phyloP scores from a whole-genome alignment of 2,113 vertebrate species.

The Chloropsis hardwickii region DNA sequence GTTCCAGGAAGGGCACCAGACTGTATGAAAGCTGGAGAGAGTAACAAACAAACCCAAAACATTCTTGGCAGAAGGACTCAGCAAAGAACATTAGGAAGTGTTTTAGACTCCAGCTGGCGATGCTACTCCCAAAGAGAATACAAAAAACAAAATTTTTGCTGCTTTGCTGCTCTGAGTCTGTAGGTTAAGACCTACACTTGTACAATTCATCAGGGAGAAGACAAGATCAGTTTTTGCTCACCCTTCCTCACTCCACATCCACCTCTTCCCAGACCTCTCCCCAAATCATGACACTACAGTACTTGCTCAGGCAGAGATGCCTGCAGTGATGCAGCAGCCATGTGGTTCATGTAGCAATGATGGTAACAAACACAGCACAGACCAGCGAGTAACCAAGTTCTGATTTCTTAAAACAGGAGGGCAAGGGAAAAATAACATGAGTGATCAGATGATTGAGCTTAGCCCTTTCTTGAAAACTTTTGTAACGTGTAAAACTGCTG shows the following conservation, averaged over 20 bases:
- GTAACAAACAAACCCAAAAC: not conserved
- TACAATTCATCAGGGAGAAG: not conserved
- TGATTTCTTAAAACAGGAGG: not conserved
- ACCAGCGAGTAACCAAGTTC: fast-evolving
- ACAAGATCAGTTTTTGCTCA: not conserved
- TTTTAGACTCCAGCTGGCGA: conserved; percentile 23
- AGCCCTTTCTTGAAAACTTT: not conserved
- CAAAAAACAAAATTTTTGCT: not conserved
- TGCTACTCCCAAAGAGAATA: not conserved
- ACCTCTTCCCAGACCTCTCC: not conserved
- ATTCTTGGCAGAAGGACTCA: not conserved
- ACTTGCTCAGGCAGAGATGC: not conserved
- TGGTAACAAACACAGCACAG: not conserved
- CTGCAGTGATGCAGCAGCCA: not conserved
- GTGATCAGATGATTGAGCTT: not conserved
- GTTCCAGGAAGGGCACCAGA: conserved; percentile 39
- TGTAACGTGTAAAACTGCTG: not conserved
- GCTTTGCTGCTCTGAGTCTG: not conserved
- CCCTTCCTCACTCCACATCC: not conserved
- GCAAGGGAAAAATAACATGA: not conserved
- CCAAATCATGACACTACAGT: not conserved
- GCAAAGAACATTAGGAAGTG: not conserved
- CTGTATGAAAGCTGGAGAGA: not conserved
- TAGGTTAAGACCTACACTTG: not conserved
- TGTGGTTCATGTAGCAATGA: not conserved